phyloP scores from a whole-genome alignment of 2,888 invertebrate species.

The Tachina fera region DNA sequence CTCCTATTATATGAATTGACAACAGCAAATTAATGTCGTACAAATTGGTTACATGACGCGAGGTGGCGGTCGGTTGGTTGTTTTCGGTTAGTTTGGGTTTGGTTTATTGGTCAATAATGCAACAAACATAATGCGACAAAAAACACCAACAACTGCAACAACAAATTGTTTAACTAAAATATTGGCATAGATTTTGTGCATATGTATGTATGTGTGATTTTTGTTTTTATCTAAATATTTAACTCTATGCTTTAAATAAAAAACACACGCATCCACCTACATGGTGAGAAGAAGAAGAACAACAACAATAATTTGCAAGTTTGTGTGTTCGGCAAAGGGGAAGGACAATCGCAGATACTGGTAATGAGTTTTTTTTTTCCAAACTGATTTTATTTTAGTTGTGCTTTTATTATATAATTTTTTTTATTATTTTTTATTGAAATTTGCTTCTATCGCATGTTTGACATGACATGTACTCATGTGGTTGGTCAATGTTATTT shows the following conservation, averaged over 20 bases:
- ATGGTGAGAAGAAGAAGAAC: background rate
- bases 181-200: slow-evolving; percentile 61
- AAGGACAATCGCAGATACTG: slow-evolving; percentile 35
- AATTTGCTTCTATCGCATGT: slow-evolving; percentile 63
- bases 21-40: slow-evolving; percentile 74
- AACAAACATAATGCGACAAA: slow-evolving; percentile 54
- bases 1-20: slow-evolving; percentile 69
- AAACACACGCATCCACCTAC: slow-evolving; percentile 2
- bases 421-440: background rate
- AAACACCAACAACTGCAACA: slow-evolving; percentile 48
- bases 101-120: slow-evolving; percentile 68
- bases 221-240: slow-evolving; percentile 46
- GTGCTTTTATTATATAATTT: slow-evolving; percentile 23
- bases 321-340: slow-evolving; percentile 2
- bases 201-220: slow-evolving; percentile 37
- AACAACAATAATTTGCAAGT: background rate
- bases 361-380: slow-evolving; percentile 55
- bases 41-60: slow-evolving; percentile 73
- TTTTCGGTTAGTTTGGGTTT: slow-evolving; percentile 69
- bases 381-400: slow-evolving; percentile 44
- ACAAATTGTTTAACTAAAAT: slow-evolving; percentile 52
- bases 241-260: slow-evolving; percentile 37
- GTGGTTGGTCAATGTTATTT: slow-evolving; percentile 67
- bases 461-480: slow-evolving; percentile 69
- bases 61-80: slow-evolving; percentile 62